Evolutionary conservation across 2,113 vertebrate species (phyloP).

Genomic region (Atherinomorus stipes): DNA sequence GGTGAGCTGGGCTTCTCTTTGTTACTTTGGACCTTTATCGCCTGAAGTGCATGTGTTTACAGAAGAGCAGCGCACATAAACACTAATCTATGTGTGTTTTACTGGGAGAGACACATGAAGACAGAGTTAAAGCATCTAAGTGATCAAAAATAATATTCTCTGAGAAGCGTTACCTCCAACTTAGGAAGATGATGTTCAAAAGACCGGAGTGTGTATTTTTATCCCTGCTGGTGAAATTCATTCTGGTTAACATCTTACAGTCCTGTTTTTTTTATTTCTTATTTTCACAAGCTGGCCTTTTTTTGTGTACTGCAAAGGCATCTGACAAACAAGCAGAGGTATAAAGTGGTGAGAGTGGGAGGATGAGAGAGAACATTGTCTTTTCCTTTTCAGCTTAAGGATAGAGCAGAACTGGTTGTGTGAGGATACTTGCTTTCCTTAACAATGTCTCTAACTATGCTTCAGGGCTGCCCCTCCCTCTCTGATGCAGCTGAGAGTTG

Average conservation of each 20-base stretch:
- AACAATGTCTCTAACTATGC: conserved; percentile 68
- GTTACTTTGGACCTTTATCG: background rate
- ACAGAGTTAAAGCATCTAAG: conserved; percentile 5
- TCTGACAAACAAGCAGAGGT: conserved; percentile 73
- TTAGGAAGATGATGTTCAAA: conserved; percentile 54
- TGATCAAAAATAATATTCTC: conserved; percentile 51
- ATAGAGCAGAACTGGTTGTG: conserved; percentile 75
- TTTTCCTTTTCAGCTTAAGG: conserved; percentile 72
- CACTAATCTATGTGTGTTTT: background rate
- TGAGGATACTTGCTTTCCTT: conserved; percentile 74
- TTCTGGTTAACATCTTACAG: conserved; percentile 58
- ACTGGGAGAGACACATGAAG: background rate
- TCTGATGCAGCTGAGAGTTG: conserved; percentile 54
- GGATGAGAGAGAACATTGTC: conserved; percentile 80
- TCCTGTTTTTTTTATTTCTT: conserved; percentile 61
- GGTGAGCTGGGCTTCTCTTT: conserved; percentile 2
- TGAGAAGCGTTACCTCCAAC: conserved; percentile 55
- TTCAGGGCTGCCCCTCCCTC: conserved; percentile 61
- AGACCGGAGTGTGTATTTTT: conserved; percentile 62
- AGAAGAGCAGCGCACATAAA: background rate
- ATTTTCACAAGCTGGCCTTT: conserved; percentile 53
- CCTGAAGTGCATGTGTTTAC: background rate
- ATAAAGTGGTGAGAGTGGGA: conserved; percentile 74
- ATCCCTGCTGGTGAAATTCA: conserved; percentile 58
- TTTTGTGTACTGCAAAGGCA: conserved; percentile 53